Conservation (phyloP, 2,888 invertebrate genomes). For the Drosophila cyrtoloma region DNA sequence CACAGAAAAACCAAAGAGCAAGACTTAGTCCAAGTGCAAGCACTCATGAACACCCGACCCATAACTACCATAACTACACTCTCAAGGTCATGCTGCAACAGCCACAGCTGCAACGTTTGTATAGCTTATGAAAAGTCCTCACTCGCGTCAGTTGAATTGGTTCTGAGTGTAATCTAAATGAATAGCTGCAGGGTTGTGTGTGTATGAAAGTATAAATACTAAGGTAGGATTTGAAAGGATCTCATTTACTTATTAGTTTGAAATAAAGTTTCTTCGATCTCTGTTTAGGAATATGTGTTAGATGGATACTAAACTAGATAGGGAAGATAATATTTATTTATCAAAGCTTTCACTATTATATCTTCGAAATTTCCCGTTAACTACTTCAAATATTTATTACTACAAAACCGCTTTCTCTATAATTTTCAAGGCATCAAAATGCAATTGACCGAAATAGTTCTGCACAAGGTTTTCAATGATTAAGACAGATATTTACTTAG, state of each 20-base stretch:
- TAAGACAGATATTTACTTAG: too few species aligned
- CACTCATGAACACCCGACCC: slow-evolving; percentile 35
- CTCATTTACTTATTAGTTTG: not conserved
- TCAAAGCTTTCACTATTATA: not conserved
- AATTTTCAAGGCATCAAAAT: not conserved
- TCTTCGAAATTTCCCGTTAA: not conserved
- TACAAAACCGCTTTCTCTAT: not conserved
- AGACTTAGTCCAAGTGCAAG: slow-evolving; percentile 23
- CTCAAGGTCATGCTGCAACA: slow-evolving; percentile 1
- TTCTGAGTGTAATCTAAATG: not conserved
- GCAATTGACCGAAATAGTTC: not conserved
- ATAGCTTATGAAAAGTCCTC: slow-evolving; percentile 15
- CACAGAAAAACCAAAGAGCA: slow-evolving; percentile 49
- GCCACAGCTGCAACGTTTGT: not conserved
- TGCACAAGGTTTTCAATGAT: not conserved
- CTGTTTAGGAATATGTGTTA: not conserved
- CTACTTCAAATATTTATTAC: not conserved
- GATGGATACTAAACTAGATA: not conserved
- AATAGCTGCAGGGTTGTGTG: too few species aligned
- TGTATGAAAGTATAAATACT: not conserved
- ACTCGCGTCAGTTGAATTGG: not conserved
- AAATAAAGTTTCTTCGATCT: not conserved
- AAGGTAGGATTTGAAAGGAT: not conserved
- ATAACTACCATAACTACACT: slow-evolving; percentile 23
- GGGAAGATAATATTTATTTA: not conserved